Percentiles rank a stretch among this genome's conserved stretches.
These are phyloP conservation scores for Procavia capensis DNA, from an alignment of 2,113 vertebrate genomes.

Conservation along the genomic window DNA sequence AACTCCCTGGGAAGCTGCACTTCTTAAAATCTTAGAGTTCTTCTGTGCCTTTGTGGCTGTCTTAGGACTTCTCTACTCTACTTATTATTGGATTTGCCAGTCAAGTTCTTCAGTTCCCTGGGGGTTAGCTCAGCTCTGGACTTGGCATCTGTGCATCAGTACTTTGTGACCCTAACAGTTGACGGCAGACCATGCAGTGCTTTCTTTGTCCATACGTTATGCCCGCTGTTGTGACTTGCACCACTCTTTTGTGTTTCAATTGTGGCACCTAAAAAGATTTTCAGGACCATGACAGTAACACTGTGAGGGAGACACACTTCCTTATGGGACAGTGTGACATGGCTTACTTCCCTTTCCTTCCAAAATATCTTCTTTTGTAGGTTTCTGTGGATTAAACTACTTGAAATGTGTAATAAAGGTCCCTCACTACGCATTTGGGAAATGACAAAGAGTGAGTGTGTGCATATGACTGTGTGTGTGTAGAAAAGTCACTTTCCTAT, in stretches of 20 bases:
- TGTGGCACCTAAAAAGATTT: slow-evolving; percentile 35
- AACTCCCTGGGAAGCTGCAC: neutral
- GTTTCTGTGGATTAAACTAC: neutral
- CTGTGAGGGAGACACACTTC: neutral
- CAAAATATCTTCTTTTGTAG: neutral
- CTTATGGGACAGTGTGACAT: neutral
- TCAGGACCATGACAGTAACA: neutral
- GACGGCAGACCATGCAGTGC: neutral
- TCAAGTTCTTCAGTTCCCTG: neutral
- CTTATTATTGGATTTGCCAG: neutral
- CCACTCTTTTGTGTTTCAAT: slow-evolving; percentile 22
- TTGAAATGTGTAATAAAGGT: too few relatives aligned
- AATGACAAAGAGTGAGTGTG: too few relatives aligned
- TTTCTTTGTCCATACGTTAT: slow-evolving; percentile 39
- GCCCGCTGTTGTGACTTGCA: neutral
- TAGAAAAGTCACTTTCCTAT: fast-evolving
- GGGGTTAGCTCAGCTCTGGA: neutral
- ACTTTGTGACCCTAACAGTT: slow-evolving; percentile 48
- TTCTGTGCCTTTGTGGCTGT: neutral
- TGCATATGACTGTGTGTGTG: neutral
- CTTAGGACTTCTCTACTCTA: neutral
- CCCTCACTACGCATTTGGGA: neutral
- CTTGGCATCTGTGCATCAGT: slow-evolving; percentile 10
- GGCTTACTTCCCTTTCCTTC: neutral
- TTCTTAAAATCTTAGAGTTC: neutral